Percentiles rank a stretch among this genome's conserved stretches.
Evolutionary conservation across 2,797 vertebrate genomes (phyloP).

Genomic region (Triplophysa yarkandensis): DNA sequence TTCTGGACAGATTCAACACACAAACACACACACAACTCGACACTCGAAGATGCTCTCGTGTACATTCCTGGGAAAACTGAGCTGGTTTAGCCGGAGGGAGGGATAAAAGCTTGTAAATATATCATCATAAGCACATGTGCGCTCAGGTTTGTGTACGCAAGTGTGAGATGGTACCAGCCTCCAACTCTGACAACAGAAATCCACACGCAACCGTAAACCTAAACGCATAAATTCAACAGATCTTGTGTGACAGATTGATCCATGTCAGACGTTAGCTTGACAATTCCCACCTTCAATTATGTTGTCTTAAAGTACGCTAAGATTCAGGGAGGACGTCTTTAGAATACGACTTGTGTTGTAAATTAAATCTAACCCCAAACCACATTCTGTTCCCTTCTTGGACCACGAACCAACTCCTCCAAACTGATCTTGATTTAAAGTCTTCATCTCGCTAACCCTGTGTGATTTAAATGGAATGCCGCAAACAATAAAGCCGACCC

Average conservation of each 20-base stretch:
- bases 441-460: neutral
- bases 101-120: constrained; percentile 24
- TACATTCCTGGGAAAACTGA: constrained; percentile 25
- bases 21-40: neutral
- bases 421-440: neutral
- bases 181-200: neutral
- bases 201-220: neutral
- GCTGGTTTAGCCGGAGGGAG: neutral
- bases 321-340: neutral
- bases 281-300: constrained; percentile 17
- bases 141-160: constrained; percentile 8
- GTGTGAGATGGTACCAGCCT: neutral
- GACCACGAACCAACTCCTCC: constrained; percentile 5
- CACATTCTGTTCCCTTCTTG: neutral
- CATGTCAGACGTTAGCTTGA: neutral
- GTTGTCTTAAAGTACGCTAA: neutral
- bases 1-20: neutral
- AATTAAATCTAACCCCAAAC: constrained; percentile 32
- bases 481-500: neutral
- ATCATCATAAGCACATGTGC: constrained; percentile 7
- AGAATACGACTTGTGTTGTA: constrained; percentile 8
- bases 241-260: constrained; percentile 13
- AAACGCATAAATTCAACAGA: neutral
- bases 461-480: constrained; percentile 12
- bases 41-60: constrained; percentile 10